Base-by-base conservation (phyloP, 2,888 invertebrate genomes). In the Euphydryas editha region DNA sequence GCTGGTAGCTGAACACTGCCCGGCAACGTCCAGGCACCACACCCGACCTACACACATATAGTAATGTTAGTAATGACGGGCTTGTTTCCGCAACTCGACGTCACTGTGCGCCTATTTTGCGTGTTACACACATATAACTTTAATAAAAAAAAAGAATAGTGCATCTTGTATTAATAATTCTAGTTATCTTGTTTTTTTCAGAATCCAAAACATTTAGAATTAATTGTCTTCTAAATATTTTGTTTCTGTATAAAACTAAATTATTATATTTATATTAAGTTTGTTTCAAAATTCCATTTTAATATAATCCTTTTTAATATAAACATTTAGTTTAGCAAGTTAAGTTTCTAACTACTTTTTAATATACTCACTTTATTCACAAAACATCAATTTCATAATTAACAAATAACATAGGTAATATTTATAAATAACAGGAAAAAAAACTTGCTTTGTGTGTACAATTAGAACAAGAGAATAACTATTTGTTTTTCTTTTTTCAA, bases 1-100 rank as follows among this genome's bases (percentile, higher is more conserved):
- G 98, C 78, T 96, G 95, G 89, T 99, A 99, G 87, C 97, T 97
- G 90, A 96, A 98, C 74, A 98, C 94, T 59, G 97, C 98, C 81
- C 96, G 95, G 86, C 98, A 97, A 81, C 95, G 94, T 70, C 96
- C 95, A 76, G 88, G 88, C 68, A 85, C 86, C 56, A 86, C 85
- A 56, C 81, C 74, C 44, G 86, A 76, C 75, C 88, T 91, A 44
- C 21, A 51, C 49, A 49, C 11, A 7, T 15, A 11, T 39, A 39
- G 5, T 36, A 36, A 36, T 39, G 13, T 39, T 39, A n/a, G n/a
- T n/a, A n/a, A n/a, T n/a, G n/a, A n/a, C n/a, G n/a, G n/a, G n/a
- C n/a, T n/a, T n/a, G n/a, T n/a, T n/a, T n/a, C n/a, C n/a, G n/a
- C n/a, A n/a, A n/a, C n/a, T n/a, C n/a, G n/a, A n/a, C n/a, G n/a